Base-by-base conservation (phyloP, 2,797 vertebrate species). In the Brachyrhaphis roseni region DNA sequence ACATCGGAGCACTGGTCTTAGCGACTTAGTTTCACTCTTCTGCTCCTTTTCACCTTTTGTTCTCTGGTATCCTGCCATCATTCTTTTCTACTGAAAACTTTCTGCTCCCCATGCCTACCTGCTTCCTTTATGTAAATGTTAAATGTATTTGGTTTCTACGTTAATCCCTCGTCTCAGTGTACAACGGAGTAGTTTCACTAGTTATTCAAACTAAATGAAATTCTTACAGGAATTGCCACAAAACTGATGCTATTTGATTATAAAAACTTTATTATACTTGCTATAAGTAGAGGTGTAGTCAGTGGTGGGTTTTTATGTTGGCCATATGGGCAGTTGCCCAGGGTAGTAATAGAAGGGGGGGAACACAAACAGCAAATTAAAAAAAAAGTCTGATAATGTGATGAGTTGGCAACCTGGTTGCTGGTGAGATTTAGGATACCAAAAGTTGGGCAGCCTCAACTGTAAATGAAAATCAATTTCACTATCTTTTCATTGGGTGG, bases 11-110 rank as follows among this genome's bases (percentile, higher is more conserved):
- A 46, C 49, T 82, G 82, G 79, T 85, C 89, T 89, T 85, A 77
- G 70, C 13, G 78, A 84, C 88, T 93, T 81, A 73, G 82, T 87
- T 89, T 89, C 87, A 78, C 75, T 89, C 83, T 89, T 86, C 79
- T 83, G 85, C 81, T 86, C 87, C 82, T 86, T 84, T 87, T 88
- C 84, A 91, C 89, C 88, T 84, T 89, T 90, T 89, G 85, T 90
- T 84, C 83, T 41, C 46, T n/a, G 41, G 53, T 72, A 82, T 77
- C 74, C 78, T 74, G 75, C 73, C 79, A 75, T 83, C 81, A 18
- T 75, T 18, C 23, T 74, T 72, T 74, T 78, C 53, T 59, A 31
- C 41, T 34, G 68, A 76, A 41, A 26, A 31, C 73, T 13, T 43
- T 83, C 74, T 39, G 28, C 45, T 72, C 20, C 47, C 45, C 76